Evolutionary conservation across 2,888 invertebrate genomes (phyloP), one percentile per base, ranked within the genome.

Genomic region (Caenorhabditis sp.): DNA sequence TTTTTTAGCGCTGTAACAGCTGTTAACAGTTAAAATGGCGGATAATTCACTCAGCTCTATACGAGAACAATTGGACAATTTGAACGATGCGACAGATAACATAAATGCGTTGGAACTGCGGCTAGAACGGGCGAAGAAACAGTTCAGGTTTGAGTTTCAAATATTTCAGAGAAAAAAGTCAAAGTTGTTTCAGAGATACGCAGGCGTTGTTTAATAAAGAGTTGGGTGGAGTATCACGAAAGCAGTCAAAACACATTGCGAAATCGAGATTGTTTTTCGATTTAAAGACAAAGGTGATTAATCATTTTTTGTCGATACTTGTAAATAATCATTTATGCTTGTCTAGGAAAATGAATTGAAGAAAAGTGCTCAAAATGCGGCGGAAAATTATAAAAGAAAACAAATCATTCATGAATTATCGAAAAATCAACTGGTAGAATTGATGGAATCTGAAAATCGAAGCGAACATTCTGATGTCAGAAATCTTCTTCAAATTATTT

Each of bases 131-230:
- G 62, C 60, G 1, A 61, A 62, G 27, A 67, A 65, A 31, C 67
- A 68, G 36, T 72, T 72, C 55, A 58, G 68, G 72, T 72, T 23
- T 31, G 63, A 50, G 26, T 58, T 12, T 37, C 37, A 8, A 23
- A 12, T 58, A 37, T 37, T 58, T 6, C n/a, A 4, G 2, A 36
- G 10, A n/a, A 57, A 3, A 58, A n/a, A n/a, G n/a, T n/a, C n/a
- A n/a, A n/a, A n/a, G n/a, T 49, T 49, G 53, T 71, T 72, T n/a
- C 65, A 72, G 72, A 54, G 72, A 72, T 68, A 72, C 72, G 6
- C 67, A 68, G 21, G 36, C 36, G n/a, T 53, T 65, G 27, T 72
- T 64, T 53, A 64, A 67, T 58, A 65, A 62, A 58, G 72, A 72
- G 58, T 61, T 65, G 36, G 36, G 58, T 6, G 62, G 62, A 31